Percentiles rank a stretch among this genome's conserved stretches.
Evolutionary conservation across 2,797 vertebrate genomes (phyloP).

Genomic region (Pteronotus mesoamericanus): DNA sequence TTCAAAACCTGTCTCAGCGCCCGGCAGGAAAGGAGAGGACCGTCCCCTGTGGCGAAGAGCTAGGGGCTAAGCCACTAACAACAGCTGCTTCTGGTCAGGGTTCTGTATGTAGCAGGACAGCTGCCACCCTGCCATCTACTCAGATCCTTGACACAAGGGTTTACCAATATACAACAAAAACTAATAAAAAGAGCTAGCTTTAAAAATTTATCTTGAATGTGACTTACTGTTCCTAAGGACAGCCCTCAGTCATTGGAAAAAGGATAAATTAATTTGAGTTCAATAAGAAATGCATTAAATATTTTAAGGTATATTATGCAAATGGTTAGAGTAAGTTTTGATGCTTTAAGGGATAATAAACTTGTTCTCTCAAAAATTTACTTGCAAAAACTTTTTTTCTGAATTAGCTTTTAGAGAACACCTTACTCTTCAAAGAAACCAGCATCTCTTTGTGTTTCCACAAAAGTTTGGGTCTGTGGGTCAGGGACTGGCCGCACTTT

Average conservation of each 20-base stretch:
- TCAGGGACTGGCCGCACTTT: not conserved
- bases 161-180: not conserved
- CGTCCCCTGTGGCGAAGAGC: not conserved
- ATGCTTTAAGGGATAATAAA: not conserved
- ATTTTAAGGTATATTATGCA: not conserved
- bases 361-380: not conserved
- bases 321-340: not conserved
- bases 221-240: not conserved
- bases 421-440: not conserved
- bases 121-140: not conserved
- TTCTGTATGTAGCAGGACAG: not conserved
- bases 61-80: not conserved
- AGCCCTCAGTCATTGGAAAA: not conserved
- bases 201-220: not conserved
- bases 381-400: not conserved
- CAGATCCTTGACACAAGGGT: not conserved
- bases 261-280: not conserved
- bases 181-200: not conserved
- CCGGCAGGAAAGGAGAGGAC: not conserved
- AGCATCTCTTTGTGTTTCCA: not conserved
- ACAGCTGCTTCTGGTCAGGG: not conserved
- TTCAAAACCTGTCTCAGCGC: not conserved
- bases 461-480: not conserved
- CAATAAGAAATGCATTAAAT: not conserved
- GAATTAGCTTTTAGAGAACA: not conserved